Percentiles rank a stretch among this genome's conserved stretches.
phyloP scores from a whole-genome alignment of 2,888 invertebrate genomes.

The Tetragonisca angustula region DNA sequence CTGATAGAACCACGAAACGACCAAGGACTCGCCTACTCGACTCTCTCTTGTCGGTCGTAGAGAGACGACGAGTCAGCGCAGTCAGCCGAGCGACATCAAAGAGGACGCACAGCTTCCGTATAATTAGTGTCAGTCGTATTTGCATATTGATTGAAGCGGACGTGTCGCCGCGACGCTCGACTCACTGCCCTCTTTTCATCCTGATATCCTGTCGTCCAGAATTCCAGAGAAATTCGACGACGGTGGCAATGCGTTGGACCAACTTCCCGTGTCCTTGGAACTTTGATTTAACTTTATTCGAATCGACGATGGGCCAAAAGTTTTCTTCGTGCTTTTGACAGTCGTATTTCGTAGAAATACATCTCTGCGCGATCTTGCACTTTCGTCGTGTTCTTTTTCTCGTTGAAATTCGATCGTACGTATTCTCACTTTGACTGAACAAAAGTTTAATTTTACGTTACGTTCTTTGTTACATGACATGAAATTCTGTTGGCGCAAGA shows the following conservation, averaged over 20 bases:
- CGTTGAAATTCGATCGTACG: neutral
- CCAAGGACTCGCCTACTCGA: constrained; percentile 66
- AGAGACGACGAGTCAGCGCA: constrained; percentile 64
- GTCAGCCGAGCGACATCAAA: constrained; percentile 80
- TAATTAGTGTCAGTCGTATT: constrained; percentile 83
- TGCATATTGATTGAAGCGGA: constrained; percentile 83
- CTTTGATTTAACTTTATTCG: neutral
- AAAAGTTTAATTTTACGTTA: neutral
- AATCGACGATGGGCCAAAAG: neutral
- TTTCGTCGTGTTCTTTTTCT: neutral
- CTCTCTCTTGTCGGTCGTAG: constrained; percentile 41
- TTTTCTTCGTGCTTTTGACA: neutral
- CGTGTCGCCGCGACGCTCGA: constrained; percentile 76
- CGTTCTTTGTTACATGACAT: neutral
- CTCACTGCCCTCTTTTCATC: constrained; percentile 77
- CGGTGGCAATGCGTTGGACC: too few relatives aligned
- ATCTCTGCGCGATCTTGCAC: neutral
- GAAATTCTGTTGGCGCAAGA: too few relatives aligned
- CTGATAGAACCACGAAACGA: constrained; percentile 69
- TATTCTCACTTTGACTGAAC: neutral
- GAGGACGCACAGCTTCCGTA: constrained; percentile 82
- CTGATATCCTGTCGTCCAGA: constrained; percentile 59
- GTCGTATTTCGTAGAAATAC: neutral
- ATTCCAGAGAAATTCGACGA: neutral
- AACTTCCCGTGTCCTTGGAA: neutral